These are phyloP conservation scores for Mus musculus DNA, from an alignment of 2,113 vertebrate genomes.

Conservation along the genomic window DNA sequence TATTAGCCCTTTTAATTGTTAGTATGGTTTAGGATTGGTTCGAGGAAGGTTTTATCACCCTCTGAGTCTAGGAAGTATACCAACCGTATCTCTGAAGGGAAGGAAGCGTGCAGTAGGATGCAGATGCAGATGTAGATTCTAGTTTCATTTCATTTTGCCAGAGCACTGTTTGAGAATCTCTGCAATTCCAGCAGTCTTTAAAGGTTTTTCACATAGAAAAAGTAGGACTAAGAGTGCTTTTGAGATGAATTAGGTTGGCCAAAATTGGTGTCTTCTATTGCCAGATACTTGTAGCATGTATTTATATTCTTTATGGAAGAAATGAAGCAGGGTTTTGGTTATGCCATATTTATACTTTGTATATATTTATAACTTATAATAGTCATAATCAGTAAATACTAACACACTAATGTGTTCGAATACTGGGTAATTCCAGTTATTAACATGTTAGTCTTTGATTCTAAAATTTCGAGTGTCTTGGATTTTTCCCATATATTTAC, in stretches of 20 bases:
- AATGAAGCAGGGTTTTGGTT: slow-evolving; percentile 19
- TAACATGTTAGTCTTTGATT: slow-evolving; percentile 51
- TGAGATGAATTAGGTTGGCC: slow-evolving; percentile 27
- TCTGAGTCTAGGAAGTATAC: slow-evolving; percentile 8
- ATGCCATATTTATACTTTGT: slow-evolving; percentile 38
- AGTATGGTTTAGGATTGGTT: neutral
- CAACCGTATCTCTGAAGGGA: slow-evolving; percentile 9
- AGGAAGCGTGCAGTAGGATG: neutral
- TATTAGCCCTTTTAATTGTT: neutral
- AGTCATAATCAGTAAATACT: slow-evolving; percentile 1
- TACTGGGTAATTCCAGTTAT: neutral
- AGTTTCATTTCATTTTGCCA: slow-evolving; percentile 29
- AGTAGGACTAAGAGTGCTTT: neutral
- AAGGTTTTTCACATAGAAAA: slow-evolving; percentile 38
- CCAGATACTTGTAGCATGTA: slow-evolving; percentile 17
- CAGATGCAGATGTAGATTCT: slow-evolving; percentile 3
- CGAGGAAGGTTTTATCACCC: slow-evolving; percentile 21
- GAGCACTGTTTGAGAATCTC: neutral
- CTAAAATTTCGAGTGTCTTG: slow-evolving; percentile 51
- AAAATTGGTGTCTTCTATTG: neutral
- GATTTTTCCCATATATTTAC: slow-evolving; percentile 50
- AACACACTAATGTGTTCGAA: slow-evolving; percentile 14
- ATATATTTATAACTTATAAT: slow-evolving; percentile 28
- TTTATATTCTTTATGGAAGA: slow-evolving; percentile 34
- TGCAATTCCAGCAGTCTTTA: neutral